Base-by-base conservation (phyloP, 1,140 invertebrate species). In the Caenorhabditis brenneri region DNA sequence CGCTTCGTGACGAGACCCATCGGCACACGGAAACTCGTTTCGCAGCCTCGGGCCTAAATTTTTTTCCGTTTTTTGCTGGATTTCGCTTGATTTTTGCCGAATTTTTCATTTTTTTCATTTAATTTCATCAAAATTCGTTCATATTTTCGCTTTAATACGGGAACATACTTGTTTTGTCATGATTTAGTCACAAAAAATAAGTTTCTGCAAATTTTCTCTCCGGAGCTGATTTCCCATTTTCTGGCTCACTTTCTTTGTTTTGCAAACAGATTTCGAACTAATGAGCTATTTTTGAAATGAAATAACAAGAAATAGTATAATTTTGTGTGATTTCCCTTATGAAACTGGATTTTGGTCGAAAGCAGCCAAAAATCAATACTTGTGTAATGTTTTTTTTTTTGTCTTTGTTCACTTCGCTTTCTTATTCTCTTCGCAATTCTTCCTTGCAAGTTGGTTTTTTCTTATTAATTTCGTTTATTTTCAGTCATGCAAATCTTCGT, bases 401-500 rank as follows among this genome's bases (percentile, higher is more conserved):
- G 15, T 51, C 19, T 12, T 22, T 6, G 0, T 55, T 55, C 51
- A 15, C 6, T 5, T 55, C 24, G 51, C 51, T 29, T 55, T 27
- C 22, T 27, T 2, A 10, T 15, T 0, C 53, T 9, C 2, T 65
- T 29, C 7, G 9, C 10, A 27, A 29, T 58, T 58, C 10, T 1
- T 58, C 29, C 19, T 48, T 24, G n/a, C n/a, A n/a, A n/a, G n/a
- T 79, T 79, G 3, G 24, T 22, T 80, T 55, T 42, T 42, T 39
- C 36, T 39, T 31, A 7, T 51, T 22, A 12, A 33, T 36, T 29
- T 84, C 33, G 24, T 79, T 49, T 19, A 27, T 22, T 84, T 85
- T 82, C 60, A 85, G 81, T 36, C 15, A 92, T 93, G 92, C 92
- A 93, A 87, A 93, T 92, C 86, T 92, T 93, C 87, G 92, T 93